Percentiles rank a stretch among this genome's conserved stretches.
phyloP scores from a whole-genome alignment of 2,888 invertebrate species.

The Syrista parreyssii region DNA sequence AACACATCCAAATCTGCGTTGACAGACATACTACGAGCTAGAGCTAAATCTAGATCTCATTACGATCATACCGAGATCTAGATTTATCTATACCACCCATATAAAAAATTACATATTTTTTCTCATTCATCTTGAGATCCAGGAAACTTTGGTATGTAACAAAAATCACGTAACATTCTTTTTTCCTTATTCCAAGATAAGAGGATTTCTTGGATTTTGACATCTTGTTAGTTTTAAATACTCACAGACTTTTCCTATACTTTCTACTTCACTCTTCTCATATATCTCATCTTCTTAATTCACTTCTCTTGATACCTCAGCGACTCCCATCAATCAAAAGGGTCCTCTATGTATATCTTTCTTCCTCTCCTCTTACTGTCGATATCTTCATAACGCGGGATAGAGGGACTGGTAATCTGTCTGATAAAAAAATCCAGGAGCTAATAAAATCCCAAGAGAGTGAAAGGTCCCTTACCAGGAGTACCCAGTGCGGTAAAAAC shows the following conservation, averaged over 20 bases:
- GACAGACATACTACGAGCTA: background rate
- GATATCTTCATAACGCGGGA: slow-evolving; percentile 26
- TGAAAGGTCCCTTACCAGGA: background rate
- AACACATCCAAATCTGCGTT: background rate
- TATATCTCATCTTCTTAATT: background rate
- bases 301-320: background rate
- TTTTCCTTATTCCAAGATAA: background rate
- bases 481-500: slow-evolving; percentile 33
- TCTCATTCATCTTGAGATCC: background rate
- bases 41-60: too few relatives aligned
- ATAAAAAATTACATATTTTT: background rate
- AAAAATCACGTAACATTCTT: background rate
- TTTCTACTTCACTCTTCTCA: background rate
- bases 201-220: background rate
- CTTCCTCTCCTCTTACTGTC: background rate
- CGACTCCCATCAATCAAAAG: background rate
- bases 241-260: background rate
- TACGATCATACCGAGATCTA: background rate
- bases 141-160: background rate
- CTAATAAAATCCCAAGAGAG: slow-evolving; percentile 34
- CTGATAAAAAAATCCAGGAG: slow-evolving; percentile 26
- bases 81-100: background rate
- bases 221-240: background rate
- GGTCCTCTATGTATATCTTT: background rate
- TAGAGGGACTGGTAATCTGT: slow-evolving; percentile 22